Percentiles rank a stretch among this genome's conserved stretches.
phyloP scores from a whole-genome alignment of 2,888 invertebrate species.

The Dinocampus coccinellae region DNA sequence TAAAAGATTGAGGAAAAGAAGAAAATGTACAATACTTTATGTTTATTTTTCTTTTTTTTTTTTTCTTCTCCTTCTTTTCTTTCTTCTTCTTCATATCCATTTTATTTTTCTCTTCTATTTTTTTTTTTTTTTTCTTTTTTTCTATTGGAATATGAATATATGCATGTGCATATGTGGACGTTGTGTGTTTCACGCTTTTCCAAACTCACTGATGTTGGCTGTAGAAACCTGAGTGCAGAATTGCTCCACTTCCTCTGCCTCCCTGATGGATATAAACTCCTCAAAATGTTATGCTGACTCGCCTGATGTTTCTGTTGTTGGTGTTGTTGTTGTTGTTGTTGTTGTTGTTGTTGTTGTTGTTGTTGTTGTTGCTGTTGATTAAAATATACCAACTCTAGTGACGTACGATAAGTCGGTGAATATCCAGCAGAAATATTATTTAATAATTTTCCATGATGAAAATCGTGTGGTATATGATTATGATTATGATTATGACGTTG shows the following conservation, averaged over 20 bases:
- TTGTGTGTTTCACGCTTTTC: constrained; percentile 10
- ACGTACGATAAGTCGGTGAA: constrained; percentile 40
- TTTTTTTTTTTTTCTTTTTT: neutral
- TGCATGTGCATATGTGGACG: neutral
- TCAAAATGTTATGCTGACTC: constrained; percentile 13
- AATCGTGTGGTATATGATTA: neutral
- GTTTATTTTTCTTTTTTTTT: no score
- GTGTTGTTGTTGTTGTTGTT: constrained; percentile 34
- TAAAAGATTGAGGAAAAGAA: constrained; percentile 16
- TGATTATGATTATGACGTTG: constrained; percentile 24
- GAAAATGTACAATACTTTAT: no score
- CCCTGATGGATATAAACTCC: constrained; percentile 21
- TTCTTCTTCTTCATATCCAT: no score
- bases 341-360: constrained; percentile 36
- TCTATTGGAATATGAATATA: neutral
- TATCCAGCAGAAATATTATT: constrained; percentile 30
- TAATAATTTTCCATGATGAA: constrained; percentile 36
- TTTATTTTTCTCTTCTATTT: neutral
- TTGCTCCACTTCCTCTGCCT: constrained; percentile 34
- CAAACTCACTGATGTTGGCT: constrained; percentile 44
- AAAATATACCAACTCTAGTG: constrained; percentile 39
- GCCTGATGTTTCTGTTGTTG: constrained; percentile 32
- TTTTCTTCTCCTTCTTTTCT: no score
- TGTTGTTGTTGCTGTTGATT: constrained; percentile 38
- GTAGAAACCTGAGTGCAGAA: constrained; percentile 34